Percentiles rank a stretch among this genome's conserved stretches.
Evolutionary conservation across 2,888 invertebrate genomes (phyloP).

Genomic region (Habroteleia sp.): DNA sequence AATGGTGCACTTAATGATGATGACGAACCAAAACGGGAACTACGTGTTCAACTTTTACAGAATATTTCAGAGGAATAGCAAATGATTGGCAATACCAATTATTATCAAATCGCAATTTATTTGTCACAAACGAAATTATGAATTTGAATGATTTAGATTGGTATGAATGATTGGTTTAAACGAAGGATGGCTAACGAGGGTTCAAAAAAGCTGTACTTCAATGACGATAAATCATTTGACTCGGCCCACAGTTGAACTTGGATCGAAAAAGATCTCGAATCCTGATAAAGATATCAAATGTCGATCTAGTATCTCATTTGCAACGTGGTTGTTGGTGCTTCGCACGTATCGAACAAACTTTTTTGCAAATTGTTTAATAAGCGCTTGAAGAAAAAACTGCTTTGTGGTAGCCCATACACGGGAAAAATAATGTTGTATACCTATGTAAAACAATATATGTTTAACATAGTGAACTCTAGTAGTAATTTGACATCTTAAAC

Average conservation of each 20-base stretch:
- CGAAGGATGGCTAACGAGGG: slow-evolving; percentile 18
- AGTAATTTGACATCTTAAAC: too few species aligned
- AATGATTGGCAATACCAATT: not conserved
- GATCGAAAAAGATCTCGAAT: slow-evolving; percentile 33
- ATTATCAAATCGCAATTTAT: slow-evolving; percentile 22
- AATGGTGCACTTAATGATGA: slow-evolving; percentile 33
- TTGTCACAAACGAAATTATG: not conserved
- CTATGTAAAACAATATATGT: not conserved
- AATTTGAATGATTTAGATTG: slow-evolving; percentile 8
- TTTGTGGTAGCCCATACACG: too few species aligned
- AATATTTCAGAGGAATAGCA: too few species aligned
- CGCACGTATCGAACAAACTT: too few species aligned
- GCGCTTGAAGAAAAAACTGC: too few species aligned
- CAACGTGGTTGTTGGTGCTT: slow-evolving; percentile 35
- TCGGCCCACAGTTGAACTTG: slow-evolving; percentile 38
- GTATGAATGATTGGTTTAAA: slow-evolving; percentile 25
- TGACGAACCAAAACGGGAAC: too few species aligned
- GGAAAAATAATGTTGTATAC: not conserved
- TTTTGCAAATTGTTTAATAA: slow-evolving; percentile 21
- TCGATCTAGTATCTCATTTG: slow-evolving; percentile 47
- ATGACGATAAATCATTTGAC: slow-evolving; percentile 46
- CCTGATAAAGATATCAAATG: slow-evolving; percentile 55
- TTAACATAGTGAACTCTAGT: too few species aligned
- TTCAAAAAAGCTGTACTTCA: slow-evolving; percentile 37
- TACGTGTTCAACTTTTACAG: too few species aligned